Percentiles rank a stretch among this genome's conserved stretches.
These are phyloP conservation scores for Pelmatolapia mariae DNA, from an alignment of 2,113 vertebrate species.

Conservation along the genomic window DNA sequence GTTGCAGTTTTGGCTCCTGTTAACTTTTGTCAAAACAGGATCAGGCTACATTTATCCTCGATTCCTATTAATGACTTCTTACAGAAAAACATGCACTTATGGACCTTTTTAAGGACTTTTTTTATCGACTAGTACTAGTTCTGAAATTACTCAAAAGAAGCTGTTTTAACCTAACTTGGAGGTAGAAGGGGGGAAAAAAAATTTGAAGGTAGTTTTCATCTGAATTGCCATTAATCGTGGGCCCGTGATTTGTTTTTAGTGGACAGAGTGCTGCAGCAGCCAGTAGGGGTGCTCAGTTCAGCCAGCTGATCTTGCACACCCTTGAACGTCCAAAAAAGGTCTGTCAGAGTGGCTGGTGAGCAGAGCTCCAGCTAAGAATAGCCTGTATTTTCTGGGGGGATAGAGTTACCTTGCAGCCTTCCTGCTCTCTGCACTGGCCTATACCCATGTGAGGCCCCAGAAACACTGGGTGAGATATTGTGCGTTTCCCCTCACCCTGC, in stretches of 20 bases:
- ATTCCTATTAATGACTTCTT: neutral
- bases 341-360: constrained; percentile 42
- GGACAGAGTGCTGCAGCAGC: neutral
- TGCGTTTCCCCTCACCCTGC: neutral
- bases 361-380: constrained; percentile 71
- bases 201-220: neutral
- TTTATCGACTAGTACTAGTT: neutral
- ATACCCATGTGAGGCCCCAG: constrained; percentile 68
- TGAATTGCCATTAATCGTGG: neutral
- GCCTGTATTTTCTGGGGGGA: constrained; percentile 41
- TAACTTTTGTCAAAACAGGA: neutral
- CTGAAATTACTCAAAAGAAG: neutral
- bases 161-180: neutral
- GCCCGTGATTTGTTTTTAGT: neutral
- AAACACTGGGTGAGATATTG: constrained; percentile 44
- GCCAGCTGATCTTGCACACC: constrained; percentile 8
- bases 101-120: neutral
- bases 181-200: neutral
- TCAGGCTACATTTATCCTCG: neutral
- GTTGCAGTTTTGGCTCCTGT: neutral
- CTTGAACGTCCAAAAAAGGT: constrained; percentile 69
- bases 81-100: neutral
- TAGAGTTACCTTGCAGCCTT: constrained; percentile 64
- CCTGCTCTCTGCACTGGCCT: constrained; percentile 46
- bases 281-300: neutral